Percentiles rank a stretch among this genome's conserved stretches.
phyloP scores from a whole-genome alignment of 2,888 invertebrate species.

The Quadroppia sp. region DNA sequence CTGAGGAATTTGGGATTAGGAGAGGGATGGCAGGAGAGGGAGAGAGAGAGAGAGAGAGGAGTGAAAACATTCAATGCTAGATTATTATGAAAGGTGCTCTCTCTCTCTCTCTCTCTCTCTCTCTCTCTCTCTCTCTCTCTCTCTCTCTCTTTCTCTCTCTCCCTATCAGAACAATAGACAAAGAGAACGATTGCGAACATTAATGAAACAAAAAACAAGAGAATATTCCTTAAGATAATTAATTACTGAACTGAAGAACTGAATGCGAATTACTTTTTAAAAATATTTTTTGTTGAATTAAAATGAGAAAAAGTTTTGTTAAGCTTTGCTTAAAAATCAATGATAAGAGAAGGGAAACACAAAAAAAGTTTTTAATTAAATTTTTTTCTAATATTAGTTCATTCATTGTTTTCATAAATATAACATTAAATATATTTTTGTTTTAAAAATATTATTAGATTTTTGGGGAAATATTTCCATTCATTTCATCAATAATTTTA shows the following conservation, averaged over 20 bases:
- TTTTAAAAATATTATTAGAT: no score
- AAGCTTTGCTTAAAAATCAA: conserved; percentile 9
- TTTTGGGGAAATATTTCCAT: background rate
- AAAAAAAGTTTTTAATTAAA: conserved; percentile 17
- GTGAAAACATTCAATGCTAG: conserved; percentile 2
- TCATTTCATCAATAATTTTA: background rate
- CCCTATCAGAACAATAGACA: background rate
- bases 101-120: no score
- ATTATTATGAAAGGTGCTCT: no score
- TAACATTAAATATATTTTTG: background rate
- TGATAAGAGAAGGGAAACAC: background rate
- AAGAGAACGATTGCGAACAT: background rate
- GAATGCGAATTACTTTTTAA: conserved; percentile 11
- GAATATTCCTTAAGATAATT: conserved; percentile 21
- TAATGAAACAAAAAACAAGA: conserved; percentile 24
- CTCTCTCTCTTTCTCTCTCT: no score
- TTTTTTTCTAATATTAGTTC: background rate
- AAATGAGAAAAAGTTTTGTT: conserved; percentile 11
- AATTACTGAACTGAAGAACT: background rate
- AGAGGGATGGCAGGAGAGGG: no score
- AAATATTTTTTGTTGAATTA: background rate
- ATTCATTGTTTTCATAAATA: conserved; percentile 18
- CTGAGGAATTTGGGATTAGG: background rate
- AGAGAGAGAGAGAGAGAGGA: background rate
- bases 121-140: no score